Percentiles rank a stretch among this genome's conserved stretches.
phyloP scores from a whole-genome alignment of 2,888 invertebrate species.

The Leptura quadrifasciata region DNA sequence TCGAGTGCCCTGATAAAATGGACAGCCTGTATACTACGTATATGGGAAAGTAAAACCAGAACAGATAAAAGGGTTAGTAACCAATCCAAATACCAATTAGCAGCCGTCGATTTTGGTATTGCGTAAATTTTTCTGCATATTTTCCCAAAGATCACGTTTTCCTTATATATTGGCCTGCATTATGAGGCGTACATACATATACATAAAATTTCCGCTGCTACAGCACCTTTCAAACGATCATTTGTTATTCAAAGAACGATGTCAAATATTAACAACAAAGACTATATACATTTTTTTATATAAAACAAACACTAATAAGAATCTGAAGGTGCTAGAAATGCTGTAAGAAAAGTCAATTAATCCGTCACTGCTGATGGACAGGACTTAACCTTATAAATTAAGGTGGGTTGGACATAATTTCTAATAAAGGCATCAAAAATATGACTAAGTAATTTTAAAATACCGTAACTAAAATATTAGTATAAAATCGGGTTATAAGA shows the following conservation, averaged over 20 bases:
- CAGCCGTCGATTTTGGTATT: too few species aligned
- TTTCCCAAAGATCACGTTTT: too few species aligned
- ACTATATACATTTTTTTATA: not conserved
- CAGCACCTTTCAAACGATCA: not conserved
- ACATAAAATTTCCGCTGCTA: not conserved
- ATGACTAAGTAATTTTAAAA: slow-evolving; percentile 40
- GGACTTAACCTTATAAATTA: slow-evolving; percentile 36
- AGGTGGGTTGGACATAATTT: slow-evolving; percentile 36
- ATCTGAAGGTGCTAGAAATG: slow-evolving; percentile 17
- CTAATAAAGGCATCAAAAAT: slow-evolving; percentile 37
- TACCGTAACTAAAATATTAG: slow-evolving; percentile 32
- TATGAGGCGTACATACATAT: not conserved
- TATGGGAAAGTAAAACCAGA: too few species aligned
- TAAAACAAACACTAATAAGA: slow-evolving; percentile 26
- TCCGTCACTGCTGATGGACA: slow-evolving; percentile 40
- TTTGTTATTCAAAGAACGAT: not conserved
- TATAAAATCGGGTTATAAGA: slow-evolving; percentile 28
- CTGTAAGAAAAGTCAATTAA: slow-evolving; percentile 36
- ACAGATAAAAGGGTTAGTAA: too few species aligned
- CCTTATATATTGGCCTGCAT: too few species aligned
- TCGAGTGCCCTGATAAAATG: too few species aligned
- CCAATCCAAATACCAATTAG: too few species aligned
- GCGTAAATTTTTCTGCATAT: too few species aligned
- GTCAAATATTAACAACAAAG: slow-evolving; percentile 1
- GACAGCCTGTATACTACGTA: too few species aligned